Percentiles rank a stretch among this genome's conserved stretches.
Evolutionary conservation across 2,113 vertebrate species (phyloP).

Genomic region (Malurus melanocephalus): DNA sequence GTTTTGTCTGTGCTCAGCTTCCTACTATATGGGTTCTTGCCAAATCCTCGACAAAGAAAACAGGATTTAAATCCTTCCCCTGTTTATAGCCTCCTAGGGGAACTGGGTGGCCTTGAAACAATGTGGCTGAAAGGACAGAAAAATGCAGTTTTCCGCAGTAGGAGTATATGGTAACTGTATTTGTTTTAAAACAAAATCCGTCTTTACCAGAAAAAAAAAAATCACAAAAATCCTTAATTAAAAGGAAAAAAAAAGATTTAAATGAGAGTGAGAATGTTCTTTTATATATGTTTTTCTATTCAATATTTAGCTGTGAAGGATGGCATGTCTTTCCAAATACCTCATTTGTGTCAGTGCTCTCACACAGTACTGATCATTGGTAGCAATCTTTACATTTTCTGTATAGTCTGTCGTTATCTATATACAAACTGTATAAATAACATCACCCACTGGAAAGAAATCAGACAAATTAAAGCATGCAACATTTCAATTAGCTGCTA

Average conservation of each 20-base stretch:
- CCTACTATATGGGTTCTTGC: slow-evolving; percentile 64
- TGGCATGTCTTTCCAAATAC: neutral
- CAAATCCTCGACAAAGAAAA: slow-evolving; percentile 63
- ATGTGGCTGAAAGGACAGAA: slow-evolving; percentile 56
- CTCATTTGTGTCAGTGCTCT: slow-evolving; percentile 5
- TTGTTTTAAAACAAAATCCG: slow-evolving; percentile 58
- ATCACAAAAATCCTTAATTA: neutral
- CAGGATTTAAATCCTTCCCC: slow-evolving; percentile 70
- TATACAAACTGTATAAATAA: slow-evolving; percentile 45
- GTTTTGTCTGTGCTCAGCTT: slow-evolving; percentile 64
- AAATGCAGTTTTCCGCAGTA: slow-evolving; percentile 30
- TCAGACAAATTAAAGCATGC: slow-evolving; percentile 31
- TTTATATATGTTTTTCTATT: neutral
- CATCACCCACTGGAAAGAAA: slow-evolving; percentile 48
- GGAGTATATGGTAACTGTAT: slow-evolving; percentile 40
- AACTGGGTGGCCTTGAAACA: slow-evolving; percentile 59
- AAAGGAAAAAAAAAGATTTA: slow-evolving; percentile 14
- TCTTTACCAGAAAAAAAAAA: neutral
- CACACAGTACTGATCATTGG: neutral
- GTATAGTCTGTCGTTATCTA: slow-evolving; percentile 42
- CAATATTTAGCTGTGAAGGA: slow-evolving; percentile 5
- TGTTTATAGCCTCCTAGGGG: slow-evolving; percentile 53
- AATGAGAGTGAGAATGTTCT: slow-evolving; percentile 7
- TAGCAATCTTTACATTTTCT: slow-evolving; percentile 34
- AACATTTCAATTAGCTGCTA: slow-evolving; percentile 56